A percentile compares a stretch with the other conserved stretches of the same genome.
phyloP scores from a whole-genome alignment of 2,797 vertebrate species.

The Zenarchopterus dispar region DNA sequence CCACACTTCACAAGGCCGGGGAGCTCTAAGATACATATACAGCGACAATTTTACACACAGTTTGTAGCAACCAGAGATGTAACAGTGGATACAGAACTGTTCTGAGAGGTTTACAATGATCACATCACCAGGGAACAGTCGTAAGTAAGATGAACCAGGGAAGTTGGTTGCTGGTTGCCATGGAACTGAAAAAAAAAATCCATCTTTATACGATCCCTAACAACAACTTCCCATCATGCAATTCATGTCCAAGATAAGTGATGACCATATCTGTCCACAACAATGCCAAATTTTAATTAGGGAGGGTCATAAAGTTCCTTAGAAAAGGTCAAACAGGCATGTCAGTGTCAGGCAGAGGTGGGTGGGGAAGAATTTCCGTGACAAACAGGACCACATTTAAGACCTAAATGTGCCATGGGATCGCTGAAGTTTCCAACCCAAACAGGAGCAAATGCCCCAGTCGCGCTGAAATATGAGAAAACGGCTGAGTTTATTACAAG shows the following conservation, averaged over 20 bases:
- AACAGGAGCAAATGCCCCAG: slow-evolving; percentile 41
- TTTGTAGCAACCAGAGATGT: slow-evolving; percentile 36
- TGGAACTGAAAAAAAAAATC: slow-evolving; percentile 40
- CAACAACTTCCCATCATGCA: slow-evolving; percentile 57
- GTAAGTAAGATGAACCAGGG: slow-evolving; percentile 44
- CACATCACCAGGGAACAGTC: slow-evolving; percentile 42
- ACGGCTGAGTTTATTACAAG: slow-evolving; percentile 70
- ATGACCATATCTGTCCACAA: slow-evolving; percentile 58
- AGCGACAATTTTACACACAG: slow-evolving; percentile 56
- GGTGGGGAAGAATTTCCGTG: slow-evolving; percentile 51
- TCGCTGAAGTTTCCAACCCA: slow-evolving; percentile 75
- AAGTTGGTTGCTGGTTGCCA: slow-evolving; percentile 42
- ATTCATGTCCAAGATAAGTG: slow-evolving; percentile 64
- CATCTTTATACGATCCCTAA: slow-evolving; percentile 58
- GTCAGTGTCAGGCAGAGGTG: slow-evolving; percentile 49
- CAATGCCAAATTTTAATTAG: slow-evolving; percentile 78
- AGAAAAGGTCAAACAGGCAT: slow-evolving; percentile 73
- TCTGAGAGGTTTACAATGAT: slow-evolving; percentile 51
- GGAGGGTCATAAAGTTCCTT: slow-evolving; percentile 72
- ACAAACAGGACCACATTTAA: slow-evolving; percentile 58
- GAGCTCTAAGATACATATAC: slow-evolving; percentile 50
- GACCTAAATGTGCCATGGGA: slow-evolving; percentile 74
- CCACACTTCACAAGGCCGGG: slow-evolving; percentile 51
- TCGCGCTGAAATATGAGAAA: slow-evolving; percentile 69
- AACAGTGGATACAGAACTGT: slow-evolving; percentile 34